These are phyloP conservation scores for Steatornis caripensis DNA, from an alignment of 2,113 vertebrate species.

Conservation along the genomic window DNA sequence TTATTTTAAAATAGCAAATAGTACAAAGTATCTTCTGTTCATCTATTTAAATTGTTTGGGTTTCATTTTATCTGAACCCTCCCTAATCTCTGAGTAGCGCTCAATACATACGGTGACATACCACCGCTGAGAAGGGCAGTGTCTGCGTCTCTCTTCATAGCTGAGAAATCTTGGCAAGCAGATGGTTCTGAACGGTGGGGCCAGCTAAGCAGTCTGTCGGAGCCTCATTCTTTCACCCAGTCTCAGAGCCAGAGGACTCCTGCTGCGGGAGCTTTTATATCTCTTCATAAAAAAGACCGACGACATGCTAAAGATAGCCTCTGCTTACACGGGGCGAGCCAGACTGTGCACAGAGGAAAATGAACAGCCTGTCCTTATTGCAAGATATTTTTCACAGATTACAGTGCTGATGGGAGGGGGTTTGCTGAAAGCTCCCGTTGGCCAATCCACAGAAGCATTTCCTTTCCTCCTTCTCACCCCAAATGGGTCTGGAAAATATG, in stretches of 20 bases:
- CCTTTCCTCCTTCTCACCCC: background rate
- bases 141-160: background rate
- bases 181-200: background rate
- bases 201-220: conserved; percentile 17
- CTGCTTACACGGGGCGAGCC: background rate
- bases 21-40: background rate
- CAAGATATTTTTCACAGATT: conserved; percentile 4
- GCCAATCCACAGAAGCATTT: background rate
- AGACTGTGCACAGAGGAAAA: background rate
- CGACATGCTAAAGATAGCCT: conserved; percentile 42
- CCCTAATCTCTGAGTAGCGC: background rate
- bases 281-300: conserved; percentile 31
- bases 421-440: background rate
- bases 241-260: conserved; percentile 38
- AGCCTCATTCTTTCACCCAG: conserved; percentile 26
- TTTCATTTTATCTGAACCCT: background rate
- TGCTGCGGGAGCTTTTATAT: conserved; percentile 31
- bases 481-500: background rate
- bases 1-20: background rate
- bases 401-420: background rate
- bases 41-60: background rate
- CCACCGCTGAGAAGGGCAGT: background rate
- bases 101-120: background rate
- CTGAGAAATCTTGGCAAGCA: conserved; percentile 52
- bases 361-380: conserved; percentile 45